Percentiles rank a stretch among this genome's conserved stretches.
phyloP scores from a whole-genome alignment of 1,140 invertebrate genomes.

The Drosophila leontia region DNA sequence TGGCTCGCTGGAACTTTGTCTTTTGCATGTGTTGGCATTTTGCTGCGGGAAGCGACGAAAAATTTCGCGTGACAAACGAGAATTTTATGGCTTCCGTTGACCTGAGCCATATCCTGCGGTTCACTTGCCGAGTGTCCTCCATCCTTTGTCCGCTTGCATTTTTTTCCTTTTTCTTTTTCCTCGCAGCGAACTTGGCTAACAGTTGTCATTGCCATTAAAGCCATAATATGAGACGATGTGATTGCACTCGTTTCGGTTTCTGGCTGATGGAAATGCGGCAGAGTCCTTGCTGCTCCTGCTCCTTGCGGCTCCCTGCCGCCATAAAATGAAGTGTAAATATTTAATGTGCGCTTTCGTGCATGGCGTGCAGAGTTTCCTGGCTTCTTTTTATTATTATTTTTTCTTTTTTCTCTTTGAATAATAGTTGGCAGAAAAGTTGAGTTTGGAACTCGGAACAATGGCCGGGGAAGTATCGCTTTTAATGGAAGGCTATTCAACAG shows the following conservation, averaged over 20 bases:
- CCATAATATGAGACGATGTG: slow-evolving; percentile 78
- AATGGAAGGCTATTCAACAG: slow-evolving; percentile 40
- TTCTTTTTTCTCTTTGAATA: slow-evolving; percentile 36
- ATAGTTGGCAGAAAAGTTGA: slow-evolving; percentile 25
- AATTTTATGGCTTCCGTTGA: slow-evolving; percentile 85
- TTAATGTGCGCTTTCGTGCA: slow-evolving; percentile 84
- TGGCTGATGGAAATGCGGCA: slow-evolving; percentile 40
- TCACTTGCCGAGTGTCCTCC: slow-evolving; percentile 59
- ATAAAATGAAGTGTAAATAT: slow-evolving; percentile 85
- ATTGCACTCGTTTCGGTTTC: slow-evolving; percentile 66
- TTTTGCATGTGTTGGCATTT: slow-evolving; percentile 83
- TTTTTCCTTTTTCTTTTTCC: slow-evolving; percentile 30
- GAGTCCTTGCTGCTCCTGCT: slow-evolving; percentile 5
- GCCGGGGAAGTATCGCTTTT: slow-evolving; percentile 21
- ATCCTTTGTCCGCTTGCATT: slow-evolving; percentile 46
- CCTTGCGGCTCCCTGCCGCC: slow-evolving; percentile 43
- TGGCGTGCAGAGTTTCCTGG: slow-evolving; percentile 64
- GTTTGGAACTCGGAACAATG: slow-evolving; percentile 14
- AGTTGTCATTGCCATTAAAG: slow-evolving; percentile 83
- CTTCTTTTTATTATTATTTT: slow-evolving; percentile 15
- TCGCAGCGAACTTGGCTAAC: slow-evolving; percentile 55
- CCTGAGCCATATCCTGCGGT: slow-evolving; percentile 84
- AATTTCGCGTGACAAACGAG: slow-evolving; percentile 84
- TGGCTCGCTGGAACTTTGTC: slow-evolving; percentile 70
- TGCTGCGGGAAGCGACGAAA: slow-evolving; percentile 63